These are phyloP conservation scores for Proterorhinus semilunaris DNA, from an alignment of 2,113 vertebrate species.

Conservation along the genomic window DNA sequence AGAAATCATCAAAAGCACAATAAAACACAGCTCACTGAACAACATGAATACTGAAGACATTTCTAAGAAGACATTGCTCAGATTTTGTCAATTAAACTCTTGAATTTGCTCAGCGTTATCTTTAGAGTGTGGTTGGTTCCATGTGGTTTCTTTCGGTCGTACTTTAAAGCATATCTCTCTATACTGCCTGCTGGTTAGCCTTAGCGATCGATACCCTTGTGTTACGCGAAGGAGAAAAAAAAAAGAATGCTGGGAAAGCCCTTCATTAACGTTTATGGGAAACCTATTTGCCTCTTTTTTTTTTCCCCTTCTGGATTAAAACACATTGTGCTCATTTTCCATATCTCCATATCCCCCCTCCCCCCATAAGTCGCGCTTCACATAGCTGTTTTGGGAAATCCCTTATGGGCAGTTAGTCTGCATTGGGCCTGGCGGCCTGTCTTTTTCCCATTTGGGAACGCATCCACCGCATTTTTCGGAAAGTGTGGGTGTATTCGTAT, in stretches of 20 bases:
- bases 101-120: slow-evolving; percentile 2
- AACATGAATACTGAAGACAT: neutral
- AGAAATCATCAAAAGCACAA: too few relatives aligned
- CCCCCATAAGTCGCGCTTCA: slow-evolving; percentile 53
- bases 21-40: neutral
- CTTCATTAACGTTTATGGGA: slow-evolving; percentile 76
- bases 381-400: slow-evolving; percentile 71
- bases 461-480: slow-evolving; percentile 71
- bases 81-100: neutral
- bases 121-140: slow-evolving; percentile 29
- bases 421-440: slow-evolving; percentile 61
- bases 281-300: slow-evolving; percentile 65
- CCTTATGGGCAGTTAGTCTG: slow-evolving; percentile 58
- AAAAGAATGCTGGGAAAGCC: slow-evolving; percentile 74
- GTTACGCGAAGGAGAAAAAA: slow-evolving; percentile 38
- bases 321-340: slow-evolving; percentile 57
- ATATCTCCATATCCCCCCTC: slow-evolving; percentile 41
- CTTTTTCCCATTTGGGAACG: slow-evolving; percentile 60
- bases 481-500: slow-evolving; percentile 65
- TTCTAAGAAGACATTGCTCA: slow-evolving; percentile 37
- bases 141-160: slow-evolving; percentile 31
- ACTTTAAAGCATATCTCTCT: slow-evolving; percentile 37
- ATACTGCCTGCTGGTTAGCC: slow-evolving; percentile 56
- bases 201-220: slow-evolving; percentile 65
- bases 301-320: slow-evolving; percentile 53